Base-by-base conservation (phyloP, 2,888 invertebrate species). In the Stegana nigrithorax region DNA sequence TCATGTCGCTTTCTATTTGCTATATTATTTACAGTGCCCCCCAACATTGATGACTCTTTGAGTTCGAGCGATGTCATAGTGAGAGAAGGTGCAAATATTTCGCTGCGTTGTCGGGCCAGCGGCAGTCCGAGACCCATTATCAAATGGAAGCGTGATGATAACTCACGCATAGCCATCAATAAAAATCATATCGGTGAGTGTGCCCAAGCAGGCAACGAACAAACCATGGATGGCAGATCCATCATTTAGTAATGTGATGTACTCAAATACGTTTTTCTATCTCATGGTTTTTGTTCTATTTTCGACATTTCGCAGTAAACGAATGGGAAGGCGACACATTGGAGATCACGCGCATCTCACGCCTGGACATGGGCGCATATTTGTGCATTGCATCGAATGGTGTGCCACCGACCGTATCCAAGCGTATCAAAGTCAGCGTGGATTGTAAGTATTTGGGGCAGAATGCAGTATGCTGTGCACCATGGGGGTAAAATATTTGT, bases 61-160 rank as follows among this genome's bases (percentile, higher is more conserved):
- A 95, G 94, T 85, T 95, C 95, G 78, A 94, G 94, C 82, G 96
- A 86, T 69, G 93, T 94, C 72, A 95, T 95, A 83, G 94, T 95
- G 60, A 89, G 95, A 64, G 96, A 96, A 88, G 93, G 92, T 71
- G 91, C 93, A 79, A 95, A 95, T 87, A 93, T 95, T 80, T 94
- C 93, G 71, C 88, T 96, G 83, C 91, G 91, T 83, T 96, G 96
- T 86, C 92, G 92, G 84, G 95, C 95, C 76, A 92, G 92, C 78
- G 95, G 95, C 81, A 94, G 93, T 82, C 96, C 96, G 73, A 89
- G 91, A 81, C 95, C 96, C 70, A 91, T 90, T 82, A 94, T 95
- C 86, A 94, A 92, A 87, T 96, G 96, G 95, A 93, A 94, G 86
- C 89, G 95, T 78, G 95, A 95, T 87, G 95, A 95, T 88, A 92